These are phyloP conservation scores for Crotalus tigris DNA, from an alignment of 2,113 vertebrate genomes.

Conservation along the genomic window DNA sequence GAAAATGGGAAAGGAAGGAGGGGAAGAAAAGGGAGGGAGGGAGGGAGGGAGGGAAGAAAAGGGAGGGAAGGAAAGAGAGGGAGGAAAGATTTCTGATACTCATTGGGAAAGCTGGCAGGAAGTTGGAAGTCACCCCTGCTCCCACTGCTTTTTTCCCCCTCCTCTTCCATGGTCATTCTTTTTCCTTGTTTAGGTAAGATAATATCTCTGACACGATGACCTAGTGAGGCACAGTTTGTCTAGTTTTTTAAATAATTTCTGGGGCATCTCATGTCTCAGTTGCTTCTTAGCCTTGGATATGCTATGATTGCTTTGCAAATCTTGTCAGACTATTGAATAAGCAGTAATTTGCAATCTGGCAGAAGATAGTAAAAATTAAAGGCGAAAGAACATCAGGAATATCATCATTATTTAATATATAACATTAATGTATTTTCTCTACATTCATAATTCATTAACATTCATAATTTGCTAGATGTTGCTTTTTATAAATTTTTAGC, in stretches of 20 bases:
- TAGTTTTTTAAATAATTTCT: conserved; percentile 60
- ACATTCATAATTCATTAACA: neutral
- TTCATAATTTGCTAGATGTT: neutral
- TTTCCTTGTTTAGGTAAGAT: neutral
- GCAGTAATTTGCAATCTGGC: conserved; percentile 44
- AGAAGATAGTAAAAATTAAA: conserved; percentile 41
- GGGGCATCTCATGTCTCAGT: conserved; percentile 62
- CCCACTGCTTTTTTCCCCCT: neutral
- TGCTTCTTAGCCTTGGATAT: conserved; percentile 54
- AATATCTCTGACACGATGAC: neutral
- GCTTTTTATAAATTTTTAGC: neutral
- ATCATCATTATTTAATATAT: neutral
- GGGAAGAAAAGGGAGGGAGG: too few relatives aligned
- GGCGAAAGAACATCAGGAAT: neutral
- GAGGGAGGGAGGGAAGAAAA: neutral
- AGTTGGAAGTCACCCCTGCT: neutral
- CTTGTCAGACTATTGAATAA: conserved; percentile 38
- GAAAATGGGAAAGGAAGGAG: neutral
- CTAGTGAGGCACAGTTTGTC: neutral
- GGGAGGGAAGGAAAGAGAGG: neutral
- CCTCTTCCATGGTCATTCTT: neutral
- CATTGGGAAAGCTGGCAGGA: neutral
- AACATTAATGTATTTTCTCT: neutral
- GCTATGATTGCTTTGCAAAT: conserved; percentile 56
- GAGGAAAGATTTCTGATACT: neutral